Base-by-base conservation (phyloP, 1,140 invertebrate species). In the Platyscapa corneri region DNA sequence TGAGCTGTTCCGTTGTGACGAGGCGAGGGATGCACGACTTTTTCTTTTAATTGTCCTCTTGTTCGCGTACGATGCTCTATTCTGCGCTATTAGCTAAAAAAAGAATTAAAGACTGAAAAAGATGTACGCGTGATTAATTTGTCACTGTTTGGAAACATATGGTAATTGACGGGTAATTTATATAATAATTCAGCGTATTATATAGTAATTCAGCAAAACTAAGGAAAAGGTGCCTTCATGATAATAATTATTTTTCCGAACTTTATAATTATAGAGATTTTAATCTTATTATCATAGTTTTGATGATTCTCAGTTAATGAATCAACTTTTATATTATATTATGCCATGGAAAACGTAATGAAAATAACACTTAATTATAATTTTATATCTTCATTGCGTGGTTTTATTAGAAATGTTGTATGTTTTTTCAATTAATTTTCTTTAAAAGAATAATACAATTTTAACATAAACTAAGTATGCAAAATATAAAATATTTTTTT, bases 11-110 rank as follows among this genome's bases (percentile, higher is more conserved):
- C 34, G 49, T 60, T 27, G 27, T 32, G 18, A 46, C 3, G n/a
- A 12, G n/a, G 46, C 0, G 23, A 20, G 18, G 46, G 2, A 76
- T 49, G 3, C 27, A n/a, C 3, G 60, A 46, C 42, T 32, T 86
- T 78, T 80, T 70, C 65, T 70, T 80, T 84, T 86, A 80, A 83
- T 83, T 86, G 72, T 60, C 42, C 42, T 23, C 79, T 82, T 82
- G 74, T 86, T 82, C 84, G 0, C 32, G 37, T 3, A 27, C 70
- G 82, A 82, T 64, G 53, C 56, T 64, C 76, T 30, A 79, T 27
- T 65, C 32, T 39, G 72, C 1, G 34, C 2, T 42, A 75, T 60
- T 60, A 16, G 3, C 27, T 60, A 27, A 46, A 37, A 7, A 39
- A 39, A 34, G 56, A 27, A 77, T 5, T 27, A 5, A 27, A 27